Evolutionary conservation across 2,888 invertebrate genomes (phyloP).

Genomic region (Cybosia mesomella): DNA sequence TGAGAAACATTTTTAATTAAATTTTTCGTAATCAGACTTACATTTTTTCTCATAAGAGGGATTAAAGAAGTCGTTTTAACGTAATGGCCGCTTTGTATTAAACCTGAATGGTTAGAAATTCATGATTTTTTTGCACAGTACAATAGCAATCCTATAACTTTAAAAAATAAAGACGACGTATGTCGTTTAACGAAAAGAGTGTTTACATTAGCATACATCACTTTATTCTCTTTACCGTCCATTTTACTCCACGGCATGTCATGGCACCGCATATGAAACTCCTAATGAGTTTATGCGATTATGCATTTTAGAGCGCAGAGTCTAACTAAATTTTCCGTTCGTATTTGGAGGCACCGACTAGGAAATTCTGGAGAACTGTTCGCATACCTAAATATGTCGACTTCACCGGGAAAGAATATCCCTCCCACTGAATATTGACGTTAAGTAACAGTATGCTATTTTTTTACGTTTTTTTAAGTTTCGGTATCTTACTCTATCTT

Average conservation of each 20-base stretch:
- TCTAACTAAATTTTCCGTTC: neutral
- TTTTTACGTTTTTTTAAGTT: neutral
- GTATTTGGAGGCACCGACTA: neutral
- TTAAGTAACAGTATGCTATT: neutral
- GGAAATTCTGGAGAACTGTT: neutral
- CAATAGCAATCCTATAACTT: too few relatives aligned
- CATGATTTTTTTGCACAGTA: neutral
- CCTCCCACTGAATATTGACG: too few relatives aligned
- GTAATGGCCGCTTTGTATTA: neutral
- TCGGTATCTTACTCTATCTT: too few relatives aligned
- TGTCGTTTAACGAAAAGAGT: neutral
- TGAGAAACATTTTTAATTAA: slow-evolving; percentile 11
- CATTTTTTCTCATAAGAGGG: neutral
- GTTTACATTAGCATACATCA: neutral
- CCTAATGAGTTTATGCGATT: neutral
- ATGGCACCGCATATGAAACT: slow-evolving; percentile 4
- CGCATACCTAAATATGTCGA: neutral
- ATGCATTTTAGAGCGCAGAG: slow-evolving; percentile 7
- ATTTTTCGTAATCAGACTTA: neutral
- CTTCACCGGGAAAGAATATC: neutral
- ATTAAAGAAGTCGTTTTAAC: neutral
- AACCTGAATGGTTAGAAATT: neutral
- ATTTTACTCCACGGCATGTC: slow-evolving; percentile 1
- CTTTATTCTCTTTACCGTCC: neutral
- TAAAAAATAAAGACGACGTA: too few relatives aligned